phyloP scores from a whole-genome alignment of 1,140 invertebrate species.

The Drosophila orena region DNA sequence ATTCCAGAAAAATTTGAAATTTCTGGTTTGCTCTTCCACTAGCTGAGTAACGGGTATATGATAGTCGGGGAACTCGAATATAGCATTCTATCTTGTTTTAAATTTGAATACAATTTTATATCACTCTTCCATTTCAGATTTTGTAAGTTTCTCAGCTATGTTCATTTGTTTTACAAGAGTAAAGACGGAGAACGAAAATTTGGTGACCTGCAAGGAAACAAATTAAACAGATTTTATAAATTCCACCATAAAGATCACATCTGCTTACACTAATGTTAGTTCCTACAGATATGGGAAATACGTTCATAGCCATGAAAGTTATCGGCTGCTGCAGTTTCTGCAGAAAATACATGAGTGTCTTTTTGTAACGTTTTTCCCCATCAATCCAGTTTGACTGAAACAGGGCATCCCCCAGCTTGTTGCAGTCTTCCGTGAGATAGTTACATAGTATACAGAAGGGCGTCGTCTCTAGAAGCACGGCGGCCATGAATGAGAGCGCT shows the following conservation, averaged over 20 bases:
- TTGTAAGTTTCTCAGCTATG: conserved; percentile 57
- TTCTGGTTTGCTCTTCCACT: too few species aligned
- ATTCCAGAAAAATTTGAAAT: too few species aligned
- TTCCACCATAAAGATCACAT: not conserved
- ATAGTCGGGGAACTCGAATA: too few species aligned
- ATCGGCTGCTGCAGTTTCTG: conserved; percentile 65
- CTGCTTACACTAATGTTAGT: conserved; percentile 63
- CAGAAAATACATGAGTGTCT: conserved; percentile 51
- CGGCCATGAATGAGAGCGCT: conserved; percentile 54
- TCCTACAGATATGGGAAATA: conserved; percentile 64
- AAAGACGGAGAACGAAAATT: conserved; percentile 71
- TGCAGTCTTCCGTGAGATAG: conserved; percentile 58
- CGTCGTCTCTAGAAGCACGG: conserved; percentile 62
- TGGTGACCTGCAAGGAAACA: conserved; percentile 46
- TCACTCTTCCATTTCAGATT: conserved; percentile 8
- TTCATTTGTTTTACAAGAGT: conserved; percentile 70
- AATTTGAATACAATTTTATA: not conserved
- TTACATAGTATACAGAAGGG: conserved; percentile 70
- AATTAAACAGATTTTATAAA: not conserved
- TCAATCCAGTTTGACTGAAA: conserved; percentile 71
- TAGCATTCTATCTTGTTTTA: too few species aligned
- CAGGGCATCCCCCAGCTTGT: conserved; percentile 49
- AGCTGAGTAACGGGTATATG: too few species aligned
- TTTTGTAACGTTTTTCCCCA: conserved; percentile 48
- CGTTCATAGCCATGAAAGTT: conserved; percentile 65